These are phyloP conservation scores for Chiloscyllium punctatum DNA, from an alignment of 2,797 vertebrate genomes.

Conservation along the genomic window DNA sequence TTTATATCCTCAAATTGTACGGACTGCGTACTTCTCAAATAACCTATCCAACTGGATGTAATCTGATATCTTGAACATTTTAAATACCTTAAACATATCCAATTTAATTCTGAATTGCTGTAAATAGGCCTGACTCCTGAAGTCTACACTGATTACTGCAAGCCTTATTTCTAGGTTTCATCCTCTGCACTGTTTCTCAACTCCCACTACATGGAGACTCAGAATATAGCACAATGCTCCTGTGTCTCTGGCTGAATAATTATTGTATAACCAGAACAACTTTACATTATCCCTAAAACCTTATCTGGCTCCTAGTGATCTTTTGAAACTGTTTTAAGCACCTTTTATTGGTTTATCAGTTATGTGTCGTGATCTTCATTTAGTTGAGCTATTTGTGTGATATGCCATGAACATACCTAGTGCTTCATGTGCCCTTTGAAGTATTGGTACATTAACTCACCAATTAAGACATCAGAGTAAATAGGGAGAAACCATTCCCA, in stretches of 20 bases:
- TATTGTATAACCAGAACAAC: not conserved
- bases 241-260: not conserved
- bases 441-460: not conserved
- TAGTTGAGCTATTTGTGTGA: not conserved
- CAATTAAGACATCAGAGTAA: not conserved
- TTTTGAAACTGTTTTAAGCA: not conserved
- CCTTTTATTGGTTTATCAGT: not conserved
- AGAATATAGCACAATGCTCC: not conserved
- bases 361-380: not conserved
- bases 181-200: not conserved
- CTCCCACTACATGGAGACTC: not conserved
- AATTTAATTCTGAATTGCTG: not conserved
- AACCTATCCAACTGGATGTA: slow-evolving; percentile 30
- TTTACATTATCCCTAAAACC: not conserved
- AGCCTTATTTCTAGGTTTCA: not conserved
- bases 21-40: slow-evolving; percentile 15
- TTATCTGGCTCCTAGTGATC: not conserved
- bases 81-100: not conserved
- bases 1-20: not conserved
- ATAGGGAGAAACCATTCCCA: too few relatives aligned
- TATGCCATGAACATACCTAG: not conserved
- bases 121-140: not conserved
- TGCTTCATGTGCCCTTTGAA: slow-evolving; percentile 6
- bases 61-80: slow-evolving; percentile 17
- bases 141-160: not conserved